Evolutionary conservation across 2,113 vertebrate genomes (phyloP).

Genomic region (Anseranas semipalmata): DNA sequence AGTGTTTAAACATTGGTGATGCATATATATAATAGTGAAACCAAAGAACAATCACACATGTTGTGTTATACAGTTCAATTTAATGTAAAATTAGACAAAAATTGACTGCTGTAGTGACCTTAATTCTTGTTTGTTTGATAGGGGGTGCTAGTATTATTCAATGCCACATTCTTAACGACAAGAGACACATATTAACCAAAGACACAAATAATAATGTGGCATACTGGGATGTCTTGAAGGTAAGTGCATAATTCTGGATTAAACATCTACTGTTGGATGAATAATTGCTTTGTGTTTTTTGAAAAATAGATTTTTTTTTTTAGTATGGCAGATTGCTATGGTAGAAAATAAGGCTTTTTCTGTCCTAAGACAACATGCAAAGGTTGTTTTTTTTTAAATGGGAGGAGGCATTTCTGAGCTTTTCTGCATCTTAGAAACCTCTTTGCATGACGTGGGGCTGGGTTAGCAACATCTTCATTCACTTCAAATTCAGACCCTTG

Average conservation of each 20-base stretch:
- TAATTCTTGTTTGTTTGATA: slow-evolving; percentile 64
- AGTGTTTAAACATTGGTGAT: neutral
- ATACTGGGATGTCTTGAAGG: slow-evolving; percentile 98
- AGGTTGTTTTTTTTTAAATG: neutral
- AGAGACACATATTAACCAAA: slow-evolving; percentile 99
- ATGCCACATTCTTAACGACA: slow-evolving; percentile 99
- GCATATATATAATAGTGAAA: neutral
- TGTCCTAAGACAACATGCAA: neutral
- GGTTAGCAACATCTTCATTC: neutral
- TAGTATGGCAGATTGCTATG: neutral
- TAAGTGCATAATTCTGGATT: slow-evolving; percentile 59
- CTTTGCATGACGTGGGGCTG: rapidly evolving
- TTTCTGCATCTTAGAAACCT: neutral
- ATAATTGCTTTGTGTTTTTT: neutral
- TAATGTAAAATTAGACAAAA: neutral
- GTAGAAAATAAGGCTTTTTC: neutral
- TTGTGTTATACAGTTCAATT: neutral
- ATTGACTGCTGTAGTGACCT: neutral
- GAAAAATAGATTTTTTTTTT: too few relatives aligned
- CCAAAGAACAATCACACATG: neutral
- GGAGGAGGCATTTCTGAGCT: neutral
- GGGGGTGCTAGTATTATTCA: slow-evolving; percentile 98
- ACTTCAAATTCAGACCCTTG: neutral
- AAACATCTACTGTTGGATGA: neutral
- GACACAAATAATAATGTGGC: slow-evolving; percentile 98